These are phyloP conservation scores for Zaprionus lachaisei DNA, from an alignment of 1,140 invertebrate species.

Conservation along the genomic window DNA sequence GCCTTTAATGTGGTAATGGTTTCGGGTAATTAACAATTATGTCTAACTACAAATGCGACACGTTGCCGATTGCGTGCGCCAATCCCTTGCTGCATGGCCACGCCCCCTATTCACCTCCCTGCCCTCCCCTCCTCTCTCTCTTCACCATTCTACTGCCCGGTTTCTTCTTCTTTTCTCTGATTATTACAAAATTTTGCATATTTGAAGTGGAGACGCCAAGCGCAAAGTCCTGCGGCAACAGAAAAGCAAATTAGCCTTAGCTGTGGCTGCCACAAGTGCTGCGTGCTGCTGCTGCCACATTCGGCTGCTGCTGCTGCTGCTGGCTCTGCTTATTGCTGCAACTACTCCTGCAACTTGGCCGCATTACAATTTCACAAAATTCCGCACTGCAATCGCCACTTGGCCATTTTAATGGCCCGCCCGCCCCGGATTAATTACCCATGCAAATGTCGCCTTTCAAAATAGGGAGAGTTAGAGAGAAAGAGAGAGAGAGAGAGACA, in stretches of 20 bases:
- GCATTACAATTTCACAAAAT: conserved; percentile 77
- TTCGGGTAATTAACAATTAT: conserved; percentile 83
- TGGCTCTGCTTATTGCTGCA: conserved; percentile 62
- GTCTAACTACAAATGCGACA: conserved; percentile 82
- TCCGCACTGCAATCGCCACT: conserved; percentile 57
- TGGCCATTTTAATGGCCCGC: conserved; percentile 28
- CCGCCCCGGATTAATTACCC: conserved; percentile 71
- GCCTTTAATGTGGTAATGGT: conserved; percentile 83
- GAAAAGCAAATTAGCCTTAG: conserved; percentile 64
- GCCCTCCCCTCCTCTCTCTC: not conserved
- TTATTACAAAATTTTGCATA: conserved; percentile 80
- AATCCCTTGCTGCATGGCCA: conserved; percentile 6
- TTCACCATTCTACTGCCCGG: conserved; percentile 13
- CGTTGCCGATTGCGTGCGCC: conserved; percentile 75
- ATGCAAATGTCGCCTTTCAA: conserved; percentile 59
- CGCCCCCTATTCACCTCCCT: not conserved
- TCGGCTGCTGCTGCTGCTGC: conserved; percentile 45
- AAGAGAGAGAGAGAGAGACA: not conserved
- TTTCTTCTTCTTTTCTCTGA: conserved; percentile 43
- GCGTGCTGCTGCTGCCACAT: conserved; percentile 65
- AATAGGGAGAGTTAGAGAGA: not conserved
- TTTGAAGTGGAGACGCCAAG: conserved; percentile 58
- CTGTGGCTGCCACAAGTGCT: conserved; percentile 61
- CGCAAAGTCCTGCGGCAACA: conserved; percentile 34
- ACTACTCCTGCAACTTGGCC: conserved; percentile 63